A percentile compares a stretch with the other conserved stretches of the same genome.
Evolutionary conservation across 2,113 vertebrate species (phyloP).

Genomic region (Phrynosoma platyrhinos): DNA sequence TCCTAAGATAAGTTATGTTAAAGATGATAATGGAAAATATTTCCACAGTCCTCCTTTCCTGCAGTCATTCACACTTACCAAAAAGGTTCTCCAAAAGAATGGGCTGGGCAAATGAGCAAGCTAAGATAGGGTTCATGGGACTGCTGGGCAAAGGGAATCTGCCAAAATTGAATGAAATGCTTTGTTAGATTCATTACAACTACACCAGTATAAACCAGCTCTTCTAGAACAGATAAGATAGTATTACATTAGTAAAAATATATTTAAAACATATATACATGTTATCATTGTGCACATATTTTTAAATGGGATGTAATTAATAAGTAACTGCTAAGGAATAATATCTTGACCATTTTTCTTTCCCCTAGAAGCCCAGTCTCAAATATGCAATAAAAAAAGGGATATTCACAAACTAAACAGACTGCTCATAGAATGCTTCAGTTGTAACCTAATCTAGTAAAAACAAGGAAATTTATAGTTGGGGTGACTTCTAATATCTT

Average conservation of each 20-base stretch:
- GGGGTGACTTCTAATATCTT: conserved; percentile 72
- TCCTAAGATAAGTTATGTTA: background rate
- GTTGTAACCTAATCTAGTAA: conserved; percentile 72
- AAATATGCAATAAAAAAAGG: conserved; percentile 59
- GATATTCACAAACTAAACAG: conserved; percentile 45
- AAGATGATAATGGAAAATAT: background rate
- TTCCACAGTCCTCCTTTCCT: no score
- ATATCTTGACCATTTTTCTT: conserved; percentile 6
- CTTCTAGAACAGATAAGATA: background rate
- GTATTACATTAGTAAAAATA: conserved; percentile 30
- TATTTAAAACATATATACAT: conserved; percentile 47
- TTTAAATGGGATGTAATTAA: conserved; percentile 43
- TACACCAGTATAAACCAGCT: conserved; percentile 2
- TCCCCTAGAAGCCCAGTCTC: conserved; percentile 5
- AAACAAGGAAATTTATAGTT: conserved; percentile 74
- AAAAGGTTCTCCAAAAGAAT: background rate
- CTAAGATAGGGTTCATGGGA: background rate
- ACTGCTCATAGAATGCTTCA: conserved; percentile 54
- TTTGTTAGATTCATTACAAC: background rate
- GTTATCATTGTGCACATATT: conserved; percentile 22
- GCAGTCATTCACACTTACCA: background rate
- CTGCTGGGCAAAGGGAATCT: background rate
- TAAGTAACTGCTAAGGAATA: conserved; percentile 22
- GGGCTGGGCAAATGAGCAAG: no score
- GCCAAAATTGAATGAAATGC: background rate